phyloP scores from a whole-genome alignment of 2,797 vertebrate species.

The Characodon lateralis region DNA sequence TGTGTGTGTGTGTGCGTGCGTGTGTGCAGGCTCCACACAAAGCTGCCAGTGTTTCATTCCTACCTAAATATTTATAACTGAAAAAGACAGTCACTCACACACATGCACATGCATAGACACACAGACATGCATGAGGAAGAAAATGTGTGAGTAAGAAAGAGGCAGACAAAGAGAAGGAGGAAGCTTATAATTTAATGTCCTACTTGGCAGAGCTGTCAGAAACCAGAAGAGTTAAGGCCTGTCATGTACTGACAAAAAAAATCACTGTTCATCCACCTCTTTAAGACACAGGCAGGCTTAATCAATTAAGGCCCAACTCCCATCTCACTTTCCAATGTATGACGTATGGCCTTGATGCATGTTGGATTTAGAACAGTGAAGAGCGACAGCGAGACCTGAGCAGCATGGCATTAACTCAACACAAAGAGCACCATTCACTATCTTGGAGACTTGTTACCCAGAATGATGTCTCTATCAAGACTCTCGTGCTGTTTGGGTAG shows the following conservation, averaged over 20 bases:
- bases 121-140: constrained; percentile 31
- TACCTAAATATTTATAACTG: constrained; percentile 68
- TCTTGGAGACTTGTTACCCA: constrained; percentile 51
- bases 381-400: constrained; percentile 13
- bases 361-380: constrained; percentile 29
- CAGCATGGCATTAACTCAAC: constrained; percentile 40
- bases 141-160: constrained; percentile 17
- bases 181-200: constrained; percentile 75
- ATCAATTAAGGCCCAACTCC: constrained; percentile 63
- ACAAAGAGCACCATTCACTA: constrained; percentile 48
- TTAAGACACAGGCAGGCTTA: constrained; percentile 56
- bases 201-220: constrained; percentile 71
- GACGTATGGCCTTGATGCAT: constrained; percentile 36
- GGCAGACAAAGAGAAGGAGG: constrained; percentile 40
- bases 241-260: constrained; percentile 66
- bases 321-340: constrained; percentile 14
- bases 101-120: constrained; percentile 30
- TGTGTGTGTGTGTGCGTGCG: constrained; percentile 32
- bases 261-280: constrained; percentile 60
- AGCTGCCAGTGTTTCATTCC: constrained; percentile 61
- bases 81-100: constrained; percentile 59
- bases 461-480: constrained; percentile 61
- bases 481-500: constrained; percentile 32
- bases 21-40: constrained; percentile 32
- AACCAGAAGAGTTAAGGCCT: constrained; percentile 42